phyloP scores from a whole-genome alignment of 1,140 invertebrate species.

The Aricia agestis region DNA sequence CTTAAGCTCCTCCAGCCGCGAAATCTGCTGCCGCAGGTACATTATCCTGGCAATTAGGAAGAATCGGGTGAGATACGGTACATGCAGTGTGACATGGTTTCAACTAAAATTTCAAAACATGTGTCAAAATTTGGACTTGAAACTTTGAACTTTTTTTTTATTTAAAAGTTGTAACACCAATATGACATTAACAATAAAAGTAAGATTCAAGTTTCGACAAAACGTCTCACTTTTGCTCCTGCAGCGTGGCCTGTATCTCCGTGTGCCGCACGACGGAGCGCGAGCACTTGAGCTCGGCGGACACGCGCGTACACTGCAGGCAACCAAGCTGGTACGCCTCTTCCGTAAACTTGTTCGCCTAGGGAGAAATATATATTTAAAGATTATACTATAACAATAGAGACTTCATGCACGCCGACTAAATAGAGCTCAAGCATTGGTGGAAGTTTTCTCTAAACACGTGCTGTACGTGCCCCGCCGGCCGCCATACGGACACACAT shows the following conservation, averaged over 20 bases:
- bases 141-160: too few species aligned
- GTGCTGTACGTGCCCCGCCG: too few species aligned
- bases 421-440: too few species aligned
- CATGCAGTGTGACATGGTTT: too few species aligned
- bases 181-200: too few species aligned
- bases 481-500: too few species aligned
- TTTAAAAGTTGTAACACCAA: too few species aligned
- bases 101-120: too few species aligned
- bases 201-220: neutral
- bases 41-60: conserved; percentile 82
- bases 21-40: conserved; percentile 93
- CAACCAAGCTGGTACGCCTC: conserved; percentile 64
- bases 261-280: conserved; percentile 94
- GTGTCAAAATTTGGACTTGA: too few species aligned
- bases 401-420: too few species aligned
- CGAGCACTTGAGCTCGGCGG: conserved; percentile 95
- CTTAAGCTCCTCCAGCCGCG: conserved; percentile 92
- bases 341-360: conserved; percentile 65
- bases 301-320: conserved; percentile 89
- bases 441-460: too few species aligned
- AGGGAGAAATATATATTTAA: neutral
- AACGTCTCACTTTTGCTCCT: conserved; percentile 92
- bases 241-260: conserved; percentile 97
- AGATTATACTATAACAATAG: too few species aligned
- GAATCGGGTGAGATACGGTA: neutral